Conservation (phyloP, 2,888 invertebrate species). For the Apamea epomidion region DNA sequence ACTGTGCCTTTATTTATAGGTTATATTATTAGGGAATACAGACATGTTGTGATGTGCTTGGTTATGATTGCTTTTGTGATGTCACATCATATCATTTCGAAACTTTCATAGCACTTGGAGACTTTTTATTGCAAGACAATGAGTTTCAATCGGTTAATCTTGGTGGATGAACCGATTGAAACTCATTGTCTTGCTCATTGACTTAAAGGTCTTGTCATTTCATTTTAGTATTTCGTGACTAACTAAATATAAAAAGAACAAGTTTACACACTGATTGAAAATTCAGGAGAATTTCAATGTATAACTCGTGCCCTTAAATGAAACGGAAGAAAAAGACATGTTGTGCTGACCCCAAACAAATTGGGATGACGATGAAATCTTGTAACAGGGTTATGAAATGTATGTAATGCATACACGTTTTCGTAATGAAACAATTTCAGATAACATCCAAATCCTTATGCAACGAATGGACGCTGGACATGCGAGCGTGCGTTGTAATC, state of each 20-base stretch:
- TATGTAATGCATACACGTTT: conserved; percentile 23
- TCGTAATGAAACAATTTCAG: conserved; percentile 39
- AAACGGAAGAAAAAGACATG: neutral
- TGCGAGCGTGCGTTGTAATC: conserved; percentile 33
- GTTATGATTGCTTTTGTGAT: neutral
- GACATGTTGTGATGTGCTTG: neutral
- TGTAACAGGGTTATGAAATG: conserved; percentile 5
- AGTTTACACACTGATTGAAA: neutral
- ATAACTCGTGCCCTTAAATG: neutral
- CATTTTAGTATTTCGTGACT: neutral
- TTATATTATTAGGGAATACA: no score
- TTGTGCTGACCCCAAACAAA: neutral
- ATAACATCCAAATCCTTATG: conserved; percentile 30
- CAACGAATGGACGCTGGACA: conserved; percentile 15
- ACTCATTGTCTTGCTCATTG: no score
- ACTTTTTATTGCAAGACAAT: neutral
- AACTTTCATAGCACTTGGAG: neutral
- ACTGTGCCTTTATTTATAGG: no score
- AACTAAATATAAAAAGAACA: neutral
- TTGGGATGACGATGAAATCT: neutral
- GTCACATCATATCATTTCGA: neutral
- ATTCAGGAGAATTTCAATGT: neutral
- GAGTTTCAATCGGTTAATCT: neutral
- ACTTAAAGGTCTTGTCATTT: neutral
- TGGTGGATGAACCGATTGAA: no score